Evolutionary conservation across 1,140 invertebrate species (phyloP), one percentile per base, ranked within the genome.

Genomic region (Drosophila watanabei): DNA sequence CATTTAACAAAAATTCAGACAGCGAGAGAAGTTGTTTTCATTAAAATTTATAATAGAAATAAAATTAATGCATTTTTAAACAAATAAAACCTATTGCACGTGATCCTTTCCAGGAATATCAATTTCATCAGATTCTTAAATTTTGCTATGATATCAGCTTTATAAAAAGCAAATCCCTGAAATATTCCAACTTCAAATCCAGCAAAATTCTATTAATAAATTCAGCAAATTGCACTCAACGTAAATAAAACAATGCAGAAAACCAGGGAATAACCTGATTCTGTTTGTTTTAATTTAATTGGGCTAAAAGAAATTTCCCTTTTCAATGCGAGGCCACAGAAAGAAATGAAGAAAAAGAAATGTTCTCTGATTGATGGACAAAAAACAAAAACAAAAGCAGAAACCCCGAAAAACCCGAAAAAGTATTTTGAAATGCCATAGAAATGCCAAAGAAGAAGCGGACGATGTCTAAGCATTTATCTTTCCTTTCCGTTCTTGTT

Each of bases 251-350:
- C 58, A 33, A 45, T 20, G 18, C 18, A 18, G 3, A 18, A 35
- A 20, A 11, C 6, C 20, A 54, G 14, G 68, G 30, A 69, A 37
- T 30, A 69, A 70, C 64, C 68, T 70, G 68, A 45, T 70, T 69
- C 35, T 16, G 48, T 68, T 68, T 72, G 9, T 24, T 68, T 57
- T 68, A 41, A 49, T 79, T 70, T 60, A 58, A 71, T 78, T 78
- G 58, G 45, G 58, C 43, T 71, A 52, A 63, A 24, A 61, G 66
- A 79, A 79, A 71, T 79, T 79, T 79, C 75, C 76, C 76, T 79
- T 79, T 79, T 72, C 48, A 79, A 79, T 79, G 65, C 60, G 61
- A n/a, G 54, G 65, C 65, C 76, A 58, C 68, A 66, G 24, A 33
- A 49, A 77, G 54, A 77, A 76, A 77, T 76, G 63, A 32, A 69